These are phyloP conservation scores for Philaenus spumarius DNA, from an alignment of 1,140 invertebrate species.

Conservation along the genomic window DNA sequence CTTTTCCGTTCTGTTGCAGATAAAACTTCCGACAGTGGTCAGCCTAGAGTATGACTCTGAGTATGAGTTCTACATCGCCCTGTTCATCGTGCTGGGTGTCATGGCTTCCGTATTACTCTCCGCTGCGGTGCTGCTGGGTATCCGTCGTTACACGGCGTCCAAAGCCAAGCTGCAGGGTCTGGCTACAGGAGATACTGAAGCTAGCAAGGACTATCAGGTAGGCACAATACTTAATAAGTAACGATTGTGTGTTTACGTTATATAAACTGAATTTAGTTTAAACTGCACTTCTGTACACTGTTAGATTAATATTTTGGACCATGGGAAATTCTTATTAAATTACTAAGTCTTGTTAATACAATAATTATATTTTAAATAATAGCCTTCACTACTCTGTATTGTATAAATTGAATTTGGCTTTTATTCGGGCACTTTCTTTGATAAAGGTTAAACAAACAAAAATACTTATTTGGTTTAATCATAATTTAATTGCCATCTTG, in stretches of 20 bases:
- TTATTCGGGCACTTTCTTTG: too few relatives aligned
- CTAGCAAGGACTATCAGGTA: conserved; percentile 89
- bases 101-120: conserved; percentile 62
- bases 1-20: conserved; percentile 49
- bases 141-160: conserved; percentile 62
- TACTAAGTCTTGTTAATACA: too few relatives aligned
- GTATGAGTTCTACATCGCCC: conserved; percentile 30
- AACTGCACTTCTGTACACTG: too few relatives aligned
- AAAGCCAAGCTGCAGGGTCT: conserved; percentile 63
- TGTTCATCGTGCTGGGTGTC: conserved; percentile 57
- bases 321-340: too few relatives aligned
- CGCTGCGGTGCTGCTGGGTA: conserved; percentile 58
- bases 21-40: conserved; percentile 24
- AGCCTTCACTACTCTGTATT: too few relatives aligned
- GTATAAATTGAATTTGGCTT: too few relatives aligned
- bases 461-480: too few relatives aligned
- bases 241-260: too few relatives aligned
- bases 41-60: conserved; percentile 21
- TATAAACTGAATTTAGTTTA: neutral
- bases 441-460: too few relatives aligned
- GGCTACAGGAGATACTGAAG: conserved; percentile 72
- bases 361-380: too few relatives aligned
- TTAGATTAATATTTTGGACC: too few relatives aligned
- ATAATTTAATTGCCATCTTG: too few relatives aligned
- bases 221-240: neutral